Conservation (phyloP, 2,113 vertebrate species). For the Chascanopsetta lugubris region DNA sequence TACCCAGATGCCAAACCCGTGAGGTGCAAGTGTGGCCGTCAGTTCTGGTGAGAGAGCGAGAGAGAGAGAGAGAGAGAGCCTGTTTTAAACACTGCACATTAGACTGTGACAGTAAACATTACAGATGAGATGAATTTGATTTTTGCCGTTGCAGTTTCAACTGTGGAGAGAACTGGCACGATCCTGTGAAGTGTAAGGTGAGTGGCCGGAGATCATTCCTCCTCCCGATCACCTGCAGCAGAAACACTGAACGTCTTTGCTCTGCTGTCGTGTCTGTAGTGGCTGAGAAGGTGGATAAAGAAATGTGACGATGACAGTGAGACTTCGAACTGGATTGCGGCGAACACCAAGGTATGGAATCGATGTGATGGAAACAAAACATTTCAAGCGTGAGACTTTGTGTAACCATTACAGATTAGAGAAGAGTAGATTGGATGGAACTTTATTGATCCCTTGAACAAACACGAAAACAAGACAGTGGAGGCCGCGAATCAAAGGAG, state of each 20-base stretch:
- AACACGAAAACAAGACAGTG: no score
- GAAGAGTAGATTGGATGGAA: no score
- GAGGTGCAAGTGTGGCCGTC: slow-evolving; percentile 98
- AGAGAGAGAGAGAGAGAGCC: no score
- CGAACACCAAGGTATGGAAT: slow-evolving; percentile 93
- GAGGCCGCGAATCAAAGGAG: no score
- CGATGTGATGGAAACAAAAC: background rate
- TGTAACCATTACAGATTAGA: no score
- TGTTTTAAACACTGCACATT: background rate
- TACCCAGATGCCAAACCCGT: slow-evolving; percentile 99
- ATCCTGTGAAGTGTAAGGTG: slow-evolving; percentile 99
- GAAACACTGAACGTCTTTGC: background rate
- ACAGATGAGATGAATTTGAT: background rate
- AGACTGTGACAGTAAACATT: background rate
- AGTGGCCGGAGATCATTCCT: background rate
- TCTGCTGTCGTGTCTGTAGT: slow-evolving; percentile 75
- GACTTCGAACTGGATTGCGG: slow-evolving; percentile 99
- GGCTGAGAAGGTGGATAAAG: slow-evolving; percentile 99
- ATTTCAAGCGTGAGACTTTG: no score
- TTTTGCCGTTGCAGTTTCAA: slow-evolving; percentile 88
- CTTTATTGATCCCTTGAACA: no score
- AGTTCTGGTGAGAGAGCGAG: slow-evolving; percentile 90
- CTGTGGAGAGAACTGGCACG: slow-evolving; percentile 99
- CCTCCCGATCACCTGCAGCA: background rate
- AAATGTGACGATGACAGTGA: slow-evolving; percentile 99